A percentile compares a stretch with the other conserved stretches of the same genome.
Evolutionary conservation across 2,797 vertebrate genomes (phyloP).

Genomic region (Furcifer pardalis): DNA sequence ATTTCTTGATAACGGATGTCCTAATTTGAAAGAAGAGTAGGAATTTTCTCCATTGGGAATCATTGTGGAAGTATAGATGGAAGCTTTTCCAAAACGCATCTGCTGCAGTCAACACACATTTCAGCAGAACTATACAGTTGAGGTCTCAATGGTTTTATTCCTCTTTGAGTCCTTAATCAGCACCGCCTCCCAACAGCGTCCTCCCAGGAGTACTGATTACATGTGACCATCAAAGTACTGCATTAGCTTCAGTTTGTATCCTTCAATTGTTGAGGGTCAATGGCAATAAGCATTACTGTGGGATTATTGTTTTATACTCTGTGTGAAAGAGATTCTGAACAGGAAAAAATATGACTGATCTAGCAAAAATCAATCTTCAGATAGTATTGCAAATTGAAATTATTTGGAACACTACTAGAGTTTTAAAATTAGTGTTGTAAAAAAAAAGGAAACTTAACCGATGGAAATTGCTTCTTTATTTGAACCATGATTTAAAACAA

Average conservation of each 20-base stretch:
- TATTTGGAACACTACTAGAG: constrained; percentile 11
- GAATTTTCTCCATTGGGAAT: too few relatives aligned
- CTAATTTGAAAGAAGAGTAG: neutral
- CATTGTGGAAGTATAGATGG: neutral
- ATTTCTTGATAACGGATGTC: neutral
- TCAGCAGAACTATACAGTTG: constrained; percentile 3
- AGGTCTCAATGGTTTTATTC: neutral
- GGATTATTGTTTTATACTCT: constrained; percentile 53
- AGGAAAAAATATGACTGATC: constrained; percentile 61
- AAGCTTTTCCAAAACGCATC: neutral
- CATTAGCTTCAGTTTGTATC: neutral
- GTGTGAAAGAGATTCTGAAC: constrained; percentile 46
- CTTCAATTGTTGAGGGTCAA: neutral
- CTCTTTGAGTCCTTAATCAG: neutral
- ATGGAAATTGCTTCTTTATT: neutral
- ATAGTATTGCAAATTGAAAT: constrained; percentile 38
- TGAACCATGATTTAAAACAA: neutral
- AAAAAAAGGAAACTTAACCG: neutral
- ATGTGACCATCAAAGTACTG: neutral
- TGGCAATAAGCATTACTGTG: constrained; percentile 34
- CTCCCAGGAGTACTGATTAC: neutral
- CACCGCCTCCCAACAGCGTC: neutral
- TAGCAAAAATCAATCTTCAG: constrained; percentile 55
- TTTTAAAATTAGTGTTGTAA: constrained; percentile 19
- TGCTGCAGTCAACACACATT: neutral